Percentiles rank a stretch among this genome's conserved stretches.
Conservation (phyloP, 2,797 vertebrate genomes). For the Pipistrellus pipistrellus region DNA sequence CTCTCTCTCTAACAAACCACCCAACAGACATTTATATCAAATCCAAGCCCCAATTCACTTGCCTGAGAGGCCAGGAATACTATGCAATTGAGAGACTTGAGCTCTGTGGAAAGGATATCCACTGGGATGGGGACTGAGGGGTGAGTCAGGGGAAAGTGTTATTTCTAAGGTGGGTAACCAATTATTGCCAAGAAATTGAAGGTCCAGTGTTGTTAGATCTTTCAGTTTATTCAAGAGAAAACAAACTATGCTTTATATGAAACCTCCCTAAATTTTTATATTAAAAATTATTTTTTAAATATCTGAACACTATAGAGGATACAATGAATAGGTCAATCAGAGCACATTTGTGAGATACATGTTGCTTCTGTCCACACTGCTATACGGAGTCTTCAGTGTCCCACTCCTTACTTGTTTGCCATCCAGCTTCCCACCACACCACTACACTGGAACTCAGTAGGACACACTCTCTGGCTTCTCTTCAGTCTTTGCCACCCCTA, state of each 20-base stretch:
- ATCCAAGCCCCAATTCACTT: not conserved
- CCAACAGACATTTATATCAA: not conserved
- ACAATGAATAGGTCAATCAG: not conserved
- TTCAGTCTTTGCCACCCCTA: not conserved
- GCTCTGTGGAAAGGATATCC: not conserved
- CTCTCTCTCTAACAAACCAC: not conserved
- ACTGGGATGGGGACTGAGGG: no score
- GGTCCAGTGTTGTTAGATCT: not conserved
- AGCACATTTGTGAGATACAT: not conserved
- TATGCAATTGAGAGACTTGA: not conserved
- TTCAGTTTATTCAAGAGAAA: constrained; percentile 41
- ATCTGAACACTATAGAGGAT: not conserved
- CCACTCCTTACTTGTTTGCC: not conserved
- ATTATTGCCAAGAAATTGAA: not conserved
- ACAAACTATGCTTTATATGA: not conserved
- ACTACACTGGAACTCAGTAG: not conserved
- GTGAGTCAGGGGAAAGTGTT: not conserved
- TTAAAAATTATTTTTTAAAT: not conserved
- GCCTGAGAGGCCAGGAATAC: not conserved
- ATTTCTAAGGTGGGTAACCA: not conserved
- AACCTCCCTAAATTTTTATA: not conserved
- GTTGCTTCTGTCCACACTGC: not conserved
- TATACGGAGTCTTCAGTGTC: not conserved
- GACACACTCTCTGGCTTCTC: not conserved
- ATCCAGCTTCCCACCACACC: not conserved